Base-by-base conservation (phyloP, 1,140 invertebrate genomes). In the Araneus ventricosus region DNA sequence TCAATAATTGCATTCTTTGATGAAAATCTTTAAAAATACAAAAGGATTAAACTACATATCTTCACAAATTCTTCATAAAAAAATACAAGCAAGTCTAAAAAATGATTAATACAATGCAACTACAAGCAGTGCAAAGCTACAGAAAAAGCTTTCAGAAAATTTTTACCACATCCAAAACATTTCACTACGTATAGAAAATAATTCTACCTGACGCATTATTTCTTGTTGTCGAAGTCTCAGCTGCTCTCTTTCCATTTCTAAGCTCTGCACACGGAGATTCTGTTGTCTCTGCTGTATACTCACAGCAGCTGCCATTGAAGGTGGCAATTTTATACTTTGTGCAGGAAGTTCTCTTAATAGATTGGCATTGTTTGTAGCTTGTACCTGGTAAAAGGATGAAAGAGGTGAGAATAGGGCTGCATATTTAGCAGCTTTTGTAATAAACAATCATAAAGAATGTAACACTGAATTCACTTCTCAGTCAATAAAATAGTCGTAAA, bases 171-270 rank as follows among this genome's bases (percentile, higher is more conserved):
- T 22, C 5, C 24, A 22, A 61, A 5, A 24, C 0, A 87, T 30
- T 63, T 39, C 0, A 39, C 92, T 97, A 96, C 8, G 10, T 30
- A 79, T 79, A 92, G 4, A 94, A 34, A 59, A 24, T 45, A 93
- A 57, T 80, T 67, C 10, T 61, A 94, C 94, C 94, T 94, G 94
- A 57, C 88, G 92, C 41, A 95, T 94, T 94, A 99, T 98, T 96
- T 99, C 98, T 95, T 98, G 97, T 95, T 98, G 98, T 93, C 98
- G 96, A 94, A 98, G 97, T 95, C 98, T 98, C 87, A 99, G 96
- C 94, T 97, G 96, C 95, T 99, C 98, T 87, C 98, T 96, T 96
- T 99, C 98, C 95, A 98, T 96, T 95, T 98, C 57, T 63, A 94
- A 84, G 39, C 93, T 86, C 52, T 90, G 92, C 88, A 94, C 96